A percentile compares a stretch with the other conserved stretches of the same genome.
phyloP scores from a whole-genome alignment of 2,888 invertebrate genomes.

The Cantharis rufa region DNA sequence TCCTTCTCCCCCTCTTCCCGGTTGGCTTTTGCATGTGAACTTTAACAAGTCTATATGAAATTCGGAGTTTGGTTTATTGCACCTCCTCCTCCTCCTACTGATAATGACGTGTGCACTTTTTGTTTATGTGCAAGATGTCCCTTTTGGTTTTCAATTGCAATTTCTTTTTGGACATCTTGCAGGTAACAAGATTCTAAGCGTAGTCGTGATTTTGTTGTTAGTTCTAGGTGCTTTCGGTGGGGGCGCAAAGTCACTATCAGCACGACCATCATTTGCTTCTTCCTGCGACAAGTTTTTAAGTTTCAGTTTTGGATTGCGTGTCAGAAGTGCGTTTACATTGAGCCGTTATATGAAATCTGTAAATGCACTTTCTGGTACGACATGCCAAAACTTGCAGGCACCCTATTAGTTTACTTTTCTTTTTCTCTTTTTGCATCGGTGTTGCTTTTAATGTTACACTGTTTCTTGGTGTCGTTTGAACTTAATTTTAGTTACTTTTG shows the following conservation, averaged over 20 bases:
- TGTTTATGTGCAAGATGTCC: not conserved
- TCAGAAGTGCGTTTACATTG: conserved; percentile 98
- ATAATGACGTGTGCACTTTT: not conserved
- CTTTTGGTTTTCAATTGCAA: not conserved
- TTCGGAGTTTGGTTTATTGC: not conserved
- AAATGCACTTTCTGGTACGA: conserved; percentile 99
- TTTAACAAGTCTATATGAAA: not conserved
- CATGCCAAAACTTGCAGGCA: conserved; percentile 74
- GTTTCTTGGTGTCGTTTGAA: not conserved
- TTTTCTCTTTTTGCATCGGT: conserved; percentile 21
- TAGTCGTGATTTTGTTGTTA: conserved; percentile 3
- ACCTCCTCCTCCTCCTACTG: not conserved
- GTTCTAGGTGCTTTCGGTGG: conserved; percentile 43
- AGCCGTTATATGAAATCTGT: conserved; percentile 66
- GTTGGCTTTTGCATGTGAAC: not conserved
- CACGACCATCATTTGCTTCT: conserved; percentile 21
- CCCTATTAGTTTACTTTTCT: conserved; percentile 38
- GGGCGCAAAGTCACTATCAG: conserved; percentile 21
- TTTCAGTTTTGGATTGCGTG: conserved; percentile 76
- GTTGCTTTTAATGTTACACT: conserved; percentile 6
- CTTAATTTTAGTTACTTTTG: not conserved
- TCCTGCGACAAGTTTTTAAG: conserved; percentile 6
- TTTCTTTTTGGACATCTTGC: not conserved
- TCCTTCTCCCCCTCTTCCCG: not conserved
- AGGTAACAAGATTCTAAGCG: not conserved